Percentiles rank a stretch among this genome's conserved stretches.
phyloP scores from a whole-genome alignment of 2,888 invertebrate genomes.

The Ormyrus pomaceus region DNA sequence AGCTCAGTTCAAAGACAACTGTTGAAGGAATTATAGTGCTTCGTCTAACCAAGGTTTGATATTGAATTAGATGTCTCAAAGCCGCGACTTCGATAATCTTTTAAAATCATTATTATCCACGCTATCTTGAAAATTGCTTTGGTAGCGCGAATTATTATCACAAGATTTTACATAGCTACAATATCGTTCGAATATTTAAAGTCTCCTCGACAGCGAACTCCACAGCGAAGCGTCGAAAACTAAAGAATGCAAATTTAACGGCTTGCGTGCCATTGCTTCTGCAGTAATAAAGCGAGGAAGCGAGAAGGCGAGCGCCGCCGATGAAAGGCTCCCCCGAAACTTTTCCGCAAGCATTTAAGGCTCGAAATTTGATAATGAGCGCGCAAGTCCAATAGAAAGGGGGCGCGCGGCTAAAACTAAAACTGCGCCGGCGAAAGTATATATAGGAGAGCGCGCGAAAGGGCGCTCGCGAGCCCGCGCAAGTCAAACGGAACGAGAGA shows the following conservation, averaged over 20 bases:
- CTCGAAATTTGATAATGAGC: conserved; percentile 50
- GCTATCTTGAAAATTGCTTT: too few relatives aligned
- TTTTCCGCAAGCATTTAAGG: conserved; percentile 27
- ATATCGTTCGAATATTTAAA: too few relatives aligned
- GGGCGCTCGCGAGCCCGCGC: conserved; percentile 10
- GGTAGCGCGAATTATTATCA: too few relatives aligned
- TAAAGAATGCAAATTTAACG: conserved; percentile 11
- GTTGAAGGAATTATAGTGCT: too few relatives aligned
- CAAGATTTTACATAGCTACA: too few relatives aligned
- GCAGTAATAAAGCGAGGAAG: background rate
- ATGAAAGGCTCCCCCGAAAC: background rate
- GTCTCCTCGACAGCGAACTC: too few relatives aligned
- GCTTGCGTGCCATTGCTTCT: background rate
- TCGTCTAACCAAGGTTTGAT: too few relatives aligned
- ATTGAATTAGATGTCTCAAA: too few relatives aligned
- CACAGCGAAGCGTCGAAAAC: conserved; percentile 8
- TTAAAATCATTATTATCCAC: too few relatives aligned
- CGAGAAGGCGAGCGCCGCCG: background rate
- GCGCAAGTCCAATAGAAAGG: conserved; percentile 19
- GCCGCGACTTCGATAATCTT: too few relatives aligned
- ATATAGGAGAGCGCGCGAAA: conserved; percentile 8
- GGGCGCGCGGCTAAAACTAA: background rate
- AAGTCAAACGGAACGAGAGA: conserved; percentile 51
- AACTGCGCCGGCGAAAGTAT: background rate
- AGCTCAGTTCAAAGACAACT: too few relatives aligned